Evolutionary conservation across 2,113 vertebrate genomes (phyloP), one percentile per base, ranked within the genome.

Genomic region (Eublepharis macularius): DNA sequence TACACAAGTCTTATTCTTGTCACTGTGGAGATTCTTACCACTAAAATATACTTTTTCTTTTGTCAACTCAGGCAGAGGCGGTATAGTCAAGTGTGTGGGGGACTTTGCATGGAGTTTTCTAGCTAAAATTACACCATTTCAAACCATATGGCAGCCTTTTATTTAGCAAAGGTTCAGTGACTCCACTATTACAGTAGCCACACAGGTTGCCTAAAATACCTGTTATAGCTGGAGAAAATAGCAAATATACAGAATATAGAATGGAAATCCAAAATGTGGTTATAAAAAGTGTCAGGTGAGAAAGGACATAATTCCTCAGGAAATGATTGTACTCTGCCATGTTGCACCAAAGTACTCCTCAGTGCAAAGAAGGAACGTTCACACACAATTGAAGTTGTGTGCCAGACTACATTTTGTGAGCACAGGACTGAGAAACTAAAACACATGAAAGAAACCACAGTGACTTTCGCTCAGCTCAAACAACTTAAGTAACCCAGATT

Each of bases 21-120:
- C 90, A 86, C 75, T 88, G 87, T 86, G 10, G n/a, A 21, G 26
- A 47, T 63, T 75, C 34, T 76, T 51, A 26, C 6, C 24, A n/a
- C n/a, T 90, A 89, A 93, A 94, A 90, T 79, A 88, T 88, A 63
- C 21, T 63, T 68, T 80, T 86, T 12, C 47, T 3, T 86, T 49
- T 41, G 70, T 88, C 70, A 72, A 82, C 54, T 91, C 91, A 87
- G 92, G 84, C 84, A 94, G 60, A 94, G 83, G 87, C 91, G 89
- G 93, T 84, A 92, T 83, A 91, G 83, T 91, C 24, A 73, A 80
- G 65, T 29, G n/a, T 4, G 91, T 2, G 5, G 90, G 84, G 91
- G 90, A 86, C 76, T 96, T 92, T 95, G 95, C 94, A 96, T 94
- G 96, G 94, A 92, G 3, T 2, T 94, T 90, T 94, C 90, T 94